Conservation (phyloP, 2,888 invertebrate species). For the Brachyptera risi region DNA sequence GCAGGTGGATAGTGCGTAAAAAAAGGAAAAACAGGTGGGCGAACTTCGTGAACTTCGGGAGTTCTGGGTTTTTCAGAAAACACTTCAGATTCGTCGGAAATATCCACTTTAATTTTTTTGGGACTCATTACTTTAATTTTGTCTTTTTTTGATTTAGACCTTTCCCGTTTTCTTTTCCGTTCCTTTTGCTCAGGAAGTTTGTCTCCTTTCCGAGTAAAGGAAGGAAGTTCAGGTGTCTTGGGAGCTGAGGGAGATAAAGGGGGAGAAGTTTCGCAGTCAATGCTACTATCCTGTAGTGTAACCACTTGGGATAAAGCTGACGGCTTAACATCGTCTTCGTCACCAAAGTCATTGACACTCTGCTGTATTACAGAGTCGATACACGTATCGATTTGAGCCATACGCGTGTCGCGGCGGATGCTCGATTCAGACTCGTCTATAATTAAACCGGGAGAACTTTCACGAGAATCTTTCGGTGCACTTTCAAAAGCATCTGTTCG, state of each 20-base stretch:
- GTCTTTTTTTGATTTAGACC: slow-evolving; percentile 40
- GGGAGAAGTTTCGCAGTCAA: slow-evolving; percentile 44
- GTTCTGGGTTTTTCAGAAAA: slow-evolving; percentile 44
- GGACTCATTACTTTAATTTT: too few relatives aligned
- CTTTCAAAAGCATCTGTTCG: slow-evolving; percentile 7
- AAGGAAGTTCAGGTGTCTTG: slow-evolving; percentile 54
- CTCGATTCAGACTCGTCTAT: slow-evolving; percentile 33
- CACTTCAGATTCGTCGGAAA: slow-evolving; percentile 37
- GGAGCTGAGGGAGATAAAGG: slow-evolving; percentile 54
- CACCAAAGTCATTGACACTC: background rate
- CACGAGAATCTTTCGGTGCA: slow-evolving; percentile 27
- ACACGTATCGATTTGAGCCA: slow-evolving; percentile 36
- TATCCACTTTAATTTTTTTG: too few relatives aligned
- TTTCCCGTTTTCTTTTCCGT: slow-evolving; percentile 54
- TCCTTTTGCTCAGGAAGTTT: slow-evolving; percentile 43
- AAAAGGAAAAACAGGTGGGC: slow-evolving; percentile 46
- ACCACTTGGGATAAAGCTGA: too few relatives aligned
- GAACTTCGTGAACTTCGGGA: slow-evolving; percentile 42
- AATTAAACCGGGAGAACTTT: slow-evolving; percentile 31
- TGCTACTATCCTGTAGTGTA: too few relatives aligned
- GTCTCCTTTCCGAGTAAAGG: slow-evolving; percentile 46
- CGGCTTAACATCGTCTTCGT: background rate
- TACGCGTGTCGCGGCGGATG: slow-evolving; percentile 30
- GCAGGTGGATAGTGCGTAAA: slow-evolving; percentile 39
- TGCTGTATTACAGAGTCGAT: slow-evolving; percentile 38